Evolutionary conservation across 2,888 invertebrate genomes (phyloP).

Genomic region (Taenaris catops): DNA sequence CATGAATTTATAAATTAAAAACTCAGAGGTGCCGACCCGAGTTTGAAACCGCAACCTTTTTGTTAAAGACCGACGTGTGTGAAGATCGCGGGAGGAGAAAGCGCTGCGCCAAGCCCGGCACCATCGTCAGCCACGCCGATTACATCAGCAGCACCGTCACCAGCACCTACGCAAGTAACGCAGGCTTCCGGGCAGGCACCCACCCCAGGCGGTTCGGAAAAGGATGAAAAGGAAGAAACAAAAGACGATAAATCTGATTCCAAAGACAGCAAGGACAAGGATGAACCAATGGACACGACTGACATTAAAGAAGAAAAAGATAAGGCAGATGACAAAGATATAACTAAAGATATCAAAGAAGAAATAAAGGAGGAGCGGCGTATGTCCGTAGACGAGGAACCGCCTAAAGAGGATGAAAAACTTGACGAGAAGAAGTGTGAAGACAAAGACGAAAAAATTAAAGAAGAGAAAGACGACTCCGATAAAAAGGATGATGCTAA

Average conservation of each 20-base stretch:
- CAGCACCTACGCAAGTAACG: slow-evolving; percentile 50
- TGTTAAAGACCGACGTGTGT: too few species aligned
- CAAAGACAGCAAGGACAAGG: slow-evolving; percentile 58
- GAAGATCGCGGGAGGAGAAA: slow-evolving; percentile 63
- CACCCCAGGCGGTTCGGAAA: slow-evolving; percentile 45
- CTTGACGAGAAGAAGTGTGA: slow-evolving; percentile 47
- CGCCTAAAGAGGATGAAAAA: slow-evolving; percentile 62
- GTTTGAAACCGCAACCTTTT: too few species aligned
- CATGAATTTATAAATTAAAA: too few species aligned
- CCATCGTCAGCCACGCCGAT: slow-evolving; percentile 79
- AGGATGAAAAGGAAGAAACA: slow-evolving; percentile 61
- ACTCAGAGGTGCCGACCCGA: too few species aligned
- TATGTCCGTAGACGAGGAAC: slow-evolving; percentile 66
- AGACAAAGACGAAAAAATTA: slow-evolving; percentile 38
- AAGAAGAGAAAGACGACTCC: slow-evolving; percentile 52
- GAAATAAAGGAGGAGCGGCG: slow-evolving; percentile 56
- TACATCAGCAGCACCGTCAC: slow-evolving; percentile 61
- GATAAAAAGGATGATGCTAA: slow-evolving; percentile 68
- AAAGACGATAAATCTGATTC: slow-evolving; percentile 61
- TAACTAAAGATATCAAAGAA: slow-evolving; percentile 41
- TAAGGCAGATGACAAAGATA: slow-evolving; percentile 42
- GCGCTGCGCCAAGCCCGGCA: slow-evolving; percentile 87
- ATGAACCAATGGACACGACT: slow-evolving; percentile 55
- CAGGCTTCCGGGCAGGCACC: slow-evolving; percentile 42
- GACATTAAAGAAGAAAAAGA: slow-evolving; percentile 56